phyloP scores from a whole-genome alignment of 2,888 invertebrate species.

The Psylliodes chrysocephalus region DNA sequence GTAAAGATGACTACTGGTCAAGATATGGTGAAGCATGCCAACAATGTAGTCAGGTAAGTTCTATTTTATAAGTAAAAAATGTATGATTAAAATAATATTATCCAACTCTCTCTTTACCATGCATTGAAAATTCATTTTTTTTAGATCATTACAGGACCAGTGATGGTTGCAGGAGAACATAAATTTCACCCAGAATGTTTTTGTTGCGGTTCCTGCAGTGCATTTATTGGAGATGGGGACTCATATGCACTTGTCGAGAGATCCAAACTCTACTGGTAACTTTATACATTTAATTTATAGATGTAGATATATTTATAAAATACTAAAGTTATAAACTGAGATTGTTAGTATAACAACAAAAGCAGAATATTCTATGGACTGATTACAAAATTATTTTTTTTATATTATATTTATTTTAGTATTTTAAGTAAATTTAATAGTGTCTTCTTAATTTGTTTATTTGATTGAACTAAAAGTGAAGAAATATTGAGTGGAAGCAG shows the following conservation, averaged over 20 bases:
- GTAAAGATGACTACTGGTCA: conserved; percentile 88
- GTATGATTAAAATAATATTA: too few species aligned
- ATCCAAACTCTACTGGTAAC: conserved; percentile 86
- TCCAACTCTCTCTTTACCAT: too few species aligned
- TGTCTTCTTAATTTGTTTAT: too few species aligned
- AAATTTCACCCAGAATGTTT: conserved; percentile 97
- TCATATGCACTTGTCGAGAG: conserved; percentile 92
- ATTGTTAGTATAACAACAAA: too few species aligned
- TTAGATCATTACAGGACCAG: conserved; percentile 81
- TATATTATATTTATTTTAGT: too few species aligned
- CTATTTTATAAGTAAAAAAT: conserved; percentile 28
- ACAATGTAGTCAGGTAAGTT: conserved; percentile 81
- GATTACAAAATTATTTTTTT: too few species aligned
- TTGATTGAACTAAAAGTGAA: too few species aligned
- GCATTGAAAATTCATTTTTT: conserved; percentile 30
- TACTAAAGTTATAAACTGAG: not conserved
- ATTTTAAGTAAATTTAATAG: too few species aligned
- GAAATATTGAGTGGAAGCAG: too few species aligned
- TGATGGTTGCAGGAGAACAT: conserved; percentile 95
- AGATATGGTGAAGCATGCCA: conserved; percentile 91
- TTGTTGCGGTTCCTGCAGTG: conserved; percentile 82
- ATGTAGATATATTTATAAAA: not conserved
- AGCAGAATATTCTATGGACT: too few species aligned
- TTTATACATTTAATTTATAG: conserved; percentile 23
- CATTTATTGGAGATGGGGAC: conserved; percentile 91